A percentile compares a stretch with the other conserved stretches of the same genome.
phyloP scores from a whole-genome alignment of 2,113 vertebrate genomes.

The Mobula hypostoma region DNA sequence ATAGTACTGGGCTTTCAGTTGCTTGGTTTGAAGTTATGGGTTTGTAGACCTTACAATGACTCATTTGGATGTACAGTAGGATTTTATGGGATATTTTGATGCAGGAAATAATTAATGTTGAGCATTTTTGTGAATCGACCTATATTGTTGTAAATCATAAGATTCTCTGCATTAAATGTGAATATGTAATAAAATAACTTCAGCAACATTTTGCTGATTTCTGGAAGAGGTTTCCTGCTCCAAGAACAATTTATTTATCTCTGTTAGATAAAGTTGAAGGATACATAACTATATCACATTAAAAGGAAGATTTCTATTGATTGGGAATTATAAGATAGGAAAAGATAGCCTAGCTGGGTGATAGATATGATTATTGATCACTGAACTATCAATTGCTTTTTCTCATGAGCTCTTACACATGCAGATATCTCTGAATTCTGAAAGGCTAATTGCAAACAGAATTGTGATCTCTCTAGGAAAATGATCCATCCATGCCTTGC shows the following conservation, averaged over 20 bases:
- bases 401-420: not conserved
- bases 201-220: not conserved
- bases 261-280: not conserved
- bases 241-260: not conserved
- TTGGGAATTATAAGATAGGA: not conserved
- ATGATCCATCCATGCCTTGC: not conserved
- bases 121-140: not conserved
- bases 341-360: not conserved
- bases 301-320: not conserved
- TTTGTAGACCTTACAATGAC: not conserved
- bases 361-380: not conserved
- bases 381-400: not conserved
- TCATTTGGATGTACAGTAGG: not conserved
- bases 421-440: not conserved
- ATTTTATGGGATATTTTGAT: not conserved
- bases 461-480: not conserved
- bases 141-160: not conserved
- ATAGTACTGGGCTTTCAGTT: not conserved
- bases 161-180: not conserved
- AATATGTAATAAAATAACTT: not conserved
- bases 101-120: not conserved
- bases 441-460: not conserved
- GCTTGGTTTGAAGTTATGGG: not conserved
- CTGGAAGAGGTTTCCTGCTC: not conserved
- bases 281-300: not conserved